Percentiles rank a stretch among this genome's conserved stretches.
Conservation (phyloP, 2,797 vertebrate genomes). For the Tachyglossus aculeatus region DNA sequence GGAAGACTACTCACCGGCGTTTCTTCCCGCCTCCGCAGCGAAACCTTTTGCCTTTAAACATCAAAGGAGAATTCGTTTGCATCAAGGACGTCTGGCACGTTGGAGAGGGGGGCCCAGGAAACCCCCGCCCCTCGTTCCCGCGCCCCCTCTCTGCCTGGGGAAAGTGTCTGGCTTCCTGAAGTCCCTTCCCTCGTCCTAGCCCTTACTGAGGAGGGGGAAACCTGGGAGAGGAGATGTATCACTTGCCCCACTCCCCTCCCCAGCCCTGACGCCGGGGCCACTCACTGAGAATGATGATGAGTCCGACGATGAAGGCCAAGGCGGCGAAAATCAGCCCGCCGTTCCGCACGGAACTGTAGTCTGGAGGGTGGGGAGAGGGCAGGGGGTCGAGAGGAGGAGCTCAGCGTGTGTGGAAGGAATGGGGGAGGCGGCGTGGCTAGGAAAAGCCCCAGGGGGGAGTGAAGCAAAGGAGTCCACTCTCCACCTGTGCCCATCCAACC, state of each 20-base stretch:
- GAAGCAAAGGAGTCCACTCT: neutral
- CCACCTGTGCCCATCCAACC: fast-evolving
- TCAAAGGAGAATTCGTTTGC: neutral
- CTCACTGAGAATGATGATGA: constrained; percentile 85
- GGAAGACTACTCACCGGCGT: constrained; percentile 49
- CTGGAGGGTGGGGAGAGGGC: constrained; percentile 53
- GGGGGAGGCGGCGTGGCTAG: neutral
- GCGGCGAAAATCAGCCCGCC: constrained; percentile 85
- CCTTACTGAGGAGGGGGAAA: neutral
- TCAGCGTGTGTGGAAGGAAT: neutral
- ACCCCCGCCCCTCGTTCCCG: neutral
- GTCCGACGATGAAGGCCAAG: constrained; percentile 81
- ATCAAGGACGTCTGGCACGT: fast-evolving
- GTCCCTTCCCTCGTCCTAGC: neutral
- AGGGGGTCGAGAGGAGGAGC: fast-evolving
- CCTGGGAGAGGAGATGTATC: neutral
- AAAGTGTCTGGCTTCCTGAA: neutral
- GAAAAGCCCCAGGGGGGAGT: neutral
- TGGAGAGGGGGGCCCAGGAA: neutral
- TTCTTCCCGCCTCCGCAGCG: constrained; percentile 44
- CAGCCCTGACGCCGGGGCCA: neutral
- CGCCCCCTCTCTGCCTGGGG: neutral
- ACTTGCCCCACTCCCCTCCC: neutral
- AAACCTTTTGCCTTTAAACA: constrained; percentile 50
- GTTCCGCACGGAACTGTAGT: constrained; percentile 80